phyloP scores from a whole-genome alignment of 2,113 vertebrate species.

The Zeus faber region DNA sequence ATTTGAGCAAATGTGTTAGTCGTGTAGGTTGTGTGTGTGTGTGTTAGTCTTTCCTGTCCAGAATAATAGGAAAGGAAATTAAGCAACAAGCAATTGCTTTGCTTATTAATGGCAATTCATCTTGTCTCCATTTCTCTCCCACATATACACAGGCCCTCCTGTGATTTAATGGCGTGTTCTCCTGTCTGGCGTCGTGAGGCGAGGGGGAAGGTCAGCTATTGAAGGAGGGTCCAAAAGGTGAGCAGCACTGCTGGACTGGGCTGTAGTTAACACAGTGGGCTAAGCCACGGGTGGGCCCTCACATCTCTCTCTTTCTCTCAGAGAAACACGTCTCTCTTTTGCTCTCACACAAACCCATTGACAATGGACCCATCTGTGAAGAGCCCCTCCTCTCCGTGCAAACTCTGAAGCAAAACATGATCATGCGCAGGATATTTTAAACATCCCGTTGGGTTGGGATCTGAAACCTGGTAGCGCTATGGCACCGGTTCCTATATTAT shows the following conservation, averaged over 20 bases:
- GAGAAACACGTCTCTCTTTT: too few relatives aligned
- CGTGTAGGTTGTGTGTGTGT: conserved; percentile 35
- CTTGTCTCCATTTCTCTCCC: neutral
- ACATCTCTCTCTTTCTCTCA: neutral
- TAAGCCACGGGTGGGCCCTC: neutral
- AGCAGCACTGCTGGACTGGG: neutral
- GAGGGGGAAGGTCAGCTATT: neutral
- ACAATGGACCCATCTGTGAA: too few relatives aligned
- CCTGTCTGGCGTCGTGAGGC: too few relatives aligned
- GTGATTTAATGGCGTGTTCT: neutral
- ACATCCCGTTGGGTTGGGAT: too few relatives aligned
- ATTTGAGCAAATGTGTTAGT: conserved; percentile 5
- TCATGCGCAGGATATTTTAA: too few relatives aligned
- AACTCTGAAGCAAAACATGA: too few relatives aligned
- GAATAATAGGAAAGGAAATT: conserved; percentile 1
- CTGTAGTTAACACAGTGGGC: neutral
- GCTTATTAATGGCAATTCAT: conserved; percentile 5
- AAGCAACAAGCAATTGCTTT: neutral
- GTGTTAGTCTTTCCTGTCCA: neutral
- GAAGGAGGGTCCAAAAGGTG: neutral
- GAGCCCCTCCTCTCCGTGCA: too few relatives aligned
- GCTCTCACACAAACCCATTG: too few relatives aligned
- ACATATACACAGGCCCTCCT: neutral
- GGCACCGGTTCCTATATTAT: too few relatives aligned
- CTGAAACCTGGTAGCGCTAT: too few relatives aligned